Conservation (phyloP, 35 echinoderm and acorn worm genomes). For the Patiria miniata region DNA sequence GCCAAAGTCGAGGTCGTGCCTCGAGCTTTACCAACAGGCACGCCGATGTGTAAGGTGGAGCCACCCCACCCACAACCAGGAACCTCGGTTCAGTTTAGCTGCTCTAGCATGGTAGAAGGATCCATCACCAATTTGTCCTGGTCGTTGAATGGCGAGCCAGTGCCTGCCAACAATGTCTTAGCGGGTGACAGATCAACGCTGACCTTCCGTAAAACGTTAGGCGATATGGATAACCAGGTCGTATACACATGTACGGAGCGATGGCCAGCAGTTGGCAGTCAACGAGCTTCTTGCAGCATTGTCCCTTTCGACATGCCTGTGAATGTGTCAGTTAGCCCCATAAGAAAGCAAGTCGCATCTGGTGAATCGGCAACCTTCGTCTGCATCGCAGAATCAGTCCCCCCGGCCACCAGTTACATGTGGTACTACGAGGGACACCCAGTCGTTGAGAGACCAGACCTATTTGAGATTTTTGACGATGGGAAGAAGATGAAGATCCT, state of each 20-base stretch:
- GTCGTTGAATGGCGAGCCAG: neutral
- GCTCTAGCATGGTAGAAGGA: constrained; percentile 20
- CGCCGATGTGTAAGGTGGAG: constrained; percentile 45
- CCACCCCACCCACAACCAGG: constrained; percentile 49
- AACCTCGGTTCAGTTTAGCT: constrained; percentile 46
- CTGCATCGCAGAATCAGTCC: constrained; percentile 46
- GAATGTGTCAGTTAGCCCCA: constrained; percentile 43
- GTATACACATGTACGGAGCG: constrained; percentile 56
- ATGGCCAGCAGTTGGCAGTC: constrained; percentile 35
- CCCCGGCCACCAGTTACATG: constrained; percentile 32
- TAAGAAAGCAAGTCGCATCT: neutral
- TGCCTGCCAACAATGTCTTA: constrained; percentile 12
- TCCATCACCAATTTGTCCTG: constrained; percentile 33
- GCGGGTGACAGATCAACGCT: neutral
- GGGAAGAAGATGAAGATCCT: constrained; percentile 43
- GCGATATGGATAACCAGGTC: constrained; percentile 52
- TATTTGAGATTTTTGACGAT: constrained; percentile 38
- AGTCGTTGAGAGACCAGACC: constrained; percentile 49
- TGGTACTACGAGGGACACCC: constrained; percentile 68
- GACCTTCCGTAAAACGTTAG: constrained; percentile 41
- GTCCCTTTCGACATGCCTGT: constrained; percentile 68
- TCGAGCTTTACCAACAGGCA: constrained; percentile 18
- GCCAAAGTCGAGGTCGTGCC: constrained; percentile 43
- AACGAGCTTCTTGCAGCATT: constrained; percentile 46
- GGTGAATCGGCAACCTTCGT: constrained; percentile 12